A percentile compares a stretch with the other conserved stretches of the same genome.
phyloP scores from a whole-genome alignment of 1,140 invertebrate species.

The Dinoponera quadriceps region DNA sequence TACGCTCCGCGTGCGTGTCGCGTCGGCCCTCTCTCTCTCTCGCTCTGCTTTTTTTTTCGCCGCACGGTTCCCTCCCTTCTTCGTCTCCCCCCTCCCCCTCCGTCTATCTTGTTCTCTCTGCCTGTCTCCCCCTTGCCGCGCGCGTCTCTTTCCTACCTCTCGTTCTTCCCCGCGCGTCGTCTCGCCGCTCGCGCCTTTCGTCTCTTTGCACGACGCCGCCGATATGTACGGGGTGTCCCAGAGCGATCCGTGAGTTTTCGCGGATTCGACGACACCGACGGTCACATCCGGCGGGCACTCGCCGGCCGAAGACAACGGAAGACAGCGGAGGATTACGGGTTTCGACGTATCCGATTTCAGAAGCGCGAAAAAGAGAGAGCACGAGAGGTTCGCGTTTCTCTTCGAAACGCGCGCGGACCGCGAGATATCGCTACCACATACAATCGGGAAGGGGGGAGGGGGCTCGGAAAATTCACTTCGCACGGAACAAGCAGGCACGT shows the following conservation, averaged over 20 bases:
- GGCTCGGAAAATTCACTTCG: conserved; percentile 8
- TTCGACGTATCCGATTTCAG: not conserved
- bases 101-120: conserved; percentile 21
- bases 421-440: too few relatives aligned
- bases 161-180: conserved; percentile 17
- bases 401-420: too few relatives aligned
- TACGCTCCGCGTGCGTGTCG: conserved; percentile 56
- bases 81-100: not conserved
- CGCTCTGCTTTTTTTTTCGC: conserved; percentile 41
- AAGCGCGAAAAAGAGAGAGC: not conserved
- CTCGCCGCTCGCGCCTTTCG: conserved; percentile 27
- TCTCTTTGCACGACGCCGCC: conserved; percentile 41
- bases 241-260: not conserved
- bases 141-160: conserved; percentile 28
- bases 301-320: too few relatives aligned
- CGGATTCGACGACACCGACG: too few relatives aligned
- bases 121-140: conserved; percentile 48
- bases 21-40: too few relatives aligned
- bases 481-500: conserved; percentile 30
- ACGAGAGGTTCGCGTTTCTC: not conserved
- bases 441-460: too few relatives aligned
- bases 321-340: not conserved
- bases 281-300: too few relatives aligned
- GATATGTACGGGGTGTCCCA: conserved; percentile 41
- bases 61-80: conserved; percentile 5